Conservation (phyloP, 1,140 invertebrate genomes). For the Episyrphus balteatus region DNA sequence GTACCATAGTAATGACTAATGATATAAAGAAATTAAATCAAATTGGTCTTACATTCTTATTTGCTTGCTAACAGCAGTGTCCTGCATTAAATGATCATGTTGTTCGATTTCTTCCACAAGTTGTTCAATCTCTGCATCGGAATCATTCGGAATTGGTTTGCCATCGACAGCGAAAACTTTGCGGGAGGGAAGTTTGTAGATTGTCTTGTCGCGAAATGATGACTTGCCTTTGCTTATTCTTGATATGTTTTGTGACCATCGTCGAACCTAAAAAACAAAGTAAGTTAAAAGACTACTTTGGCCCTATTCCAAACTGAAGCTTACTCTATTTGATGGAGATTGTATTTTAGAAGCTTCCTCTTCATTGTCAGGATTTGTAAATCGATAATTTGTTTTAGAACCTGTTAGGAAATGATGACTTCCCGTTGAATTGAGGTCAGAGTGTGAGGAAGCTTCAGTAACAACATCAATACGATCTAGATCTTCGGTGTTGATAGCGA, state of each 20-base stretch:
- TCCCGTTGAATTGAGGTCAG: conserved; percentile 1
- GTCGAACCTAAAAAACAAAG: conserved; percentile 1
- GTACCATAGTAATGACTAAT: too few relatives aligned
- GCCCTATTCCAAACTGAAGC: neutral
- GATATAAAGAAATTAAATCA: neutral
- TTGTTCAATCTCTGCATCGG: conserved; percentile 37
- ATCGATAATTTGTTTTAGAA: neutral
- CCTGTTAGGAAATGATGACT: conserved; percentile 3
- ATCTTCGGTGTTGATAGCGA: neutral
- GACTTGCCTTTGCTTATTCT: conserved; percentile 1
- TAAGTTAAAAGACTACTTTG: neutral
- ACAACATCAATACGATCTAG: conserved; percentile 4
- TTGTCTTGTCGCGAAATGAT: conserved; percentile 3
- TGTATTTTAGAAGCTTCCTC: neutral
- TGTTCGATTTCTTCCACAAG: conserved; percentile 50
- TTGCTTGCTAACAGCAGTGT: conserved; percentile 44
- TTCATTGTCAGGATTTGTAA: neutral
- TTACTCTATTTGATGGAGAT: conserved; percentile 2
- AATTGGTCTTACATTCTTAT: conserved; percentile 45
- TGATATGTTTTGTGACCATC: conserved; percentile 8
- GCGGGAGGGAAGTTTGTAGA: conserved; percentile 4
- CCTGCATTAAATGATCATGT: conserved; percentile 46
- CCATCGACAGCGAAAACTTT: conserved; percentile 6
- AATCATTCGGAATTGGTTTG: neutral
- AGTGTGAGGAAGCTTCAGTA: conserved; percentile 1